Evolutionary conservation across 2,888 invertebrate genomes (phyloP).

Genomic region (Papilio gigon): DNA sequence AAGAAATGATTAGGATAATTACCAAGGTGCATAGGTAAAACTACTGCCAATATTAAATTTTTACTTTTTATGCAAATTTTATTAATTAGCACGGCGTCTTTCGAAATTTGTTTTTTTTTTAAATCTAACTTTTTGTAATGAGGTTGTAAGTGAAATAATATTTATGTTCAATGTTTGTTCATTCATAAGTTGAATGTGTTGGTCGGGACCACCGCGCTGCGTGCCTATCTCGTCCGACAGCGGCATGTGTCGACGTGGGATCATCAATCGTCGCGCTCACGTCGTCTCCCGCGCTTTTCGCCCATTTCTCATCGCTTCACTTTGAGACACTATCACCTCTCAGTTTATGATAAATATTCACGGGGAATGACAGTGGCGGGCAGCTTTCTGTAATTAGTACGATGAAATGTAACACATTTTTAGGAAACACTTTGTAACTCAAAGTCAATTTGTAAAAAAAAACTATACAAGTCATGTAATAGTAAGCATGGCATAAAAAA

Average conservation of each 20-base stretch:
- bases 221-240: constrained; percentile 55
- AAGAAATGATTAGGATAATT: too few species aligned
- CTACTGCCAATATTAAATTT: too few species aligned
- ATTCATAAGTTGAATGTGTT: constrained; percentile 56
- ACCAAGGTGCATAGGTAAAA: too few species aligned
- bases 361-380: constrained; percentile 50
- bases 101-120: too few species aligned
- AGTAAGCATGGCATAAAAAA: background rate
- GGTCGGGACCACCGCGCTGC: constrained; percentile 61
- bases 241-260: constrained; percentile 53
- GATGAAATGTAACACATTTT: constrained; percentile 12
- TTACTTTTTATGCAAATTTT: too few species aligned
- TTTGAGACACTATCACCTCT: constrained; percentile 50
- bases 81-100: too few species aligned
- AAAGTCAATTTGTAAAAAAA: too few species aligned
- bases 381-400: constrained; percentile 50
- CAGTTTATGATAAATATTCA: constrained; percentile 49
- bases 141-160: background rate
- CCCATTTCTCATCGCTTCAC: constrained; percentile 57
- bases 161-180: constrained; percentile 44
- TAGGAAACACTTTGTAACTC: too few species aligned
- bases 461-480: too few species aligned
- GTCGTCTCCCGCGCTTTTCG: constrained; percentile 55
- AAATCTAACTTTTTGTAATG: too few species aligned
- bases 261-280: constrained; percentile 66